These are phyloP conservation scores for Triplophysa siluroides DNA, from an alignment of 2,113 vertebrate species.

Conservation along the genomic window DNA sequence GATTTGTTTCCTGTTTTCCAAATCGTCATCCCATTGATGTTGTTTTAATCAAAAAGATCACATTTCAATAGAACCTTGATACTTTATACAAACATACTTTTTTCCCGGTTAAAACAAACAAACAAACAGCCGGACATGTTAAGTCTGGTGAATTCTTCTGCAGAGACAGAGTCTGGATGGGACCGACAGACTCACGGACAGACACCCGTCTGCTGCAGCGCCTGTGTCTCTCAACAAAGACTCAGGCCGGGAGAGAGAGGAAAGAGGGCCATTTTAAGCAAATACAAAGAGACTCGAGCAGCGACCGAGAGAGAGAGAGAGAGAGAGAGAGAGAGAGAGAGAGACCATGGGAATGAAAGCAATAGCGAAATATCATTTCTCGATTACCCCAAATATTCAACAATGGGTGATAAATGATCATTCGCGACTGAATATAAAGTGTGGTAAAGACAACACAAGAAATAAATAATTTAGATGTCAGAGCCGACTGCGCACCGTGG, in stretches of 20 bases:
- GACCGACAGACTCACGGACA: constrained; percentile 57
- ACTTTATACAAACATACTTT: no score
- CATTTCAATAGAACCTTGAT: no score
- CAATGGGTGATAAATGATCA: constrained; percentile 57
- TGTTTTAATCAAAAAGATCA: no score
- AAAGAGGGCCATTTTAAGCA: constrained; percentile 62
- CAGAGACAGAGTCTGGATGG: constrained; percentile 28
- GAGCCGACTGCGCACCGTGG: constrained; percentile 74
- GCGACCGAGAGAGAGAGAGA: constrained; percentile 1
- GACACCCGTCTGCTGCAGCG: constrained; percentile 53
- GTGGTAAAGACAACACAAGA: constrained; percentile 37
- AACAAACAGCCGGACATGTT: not conserved
- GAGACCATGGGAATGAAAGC: constrained; percentile 52
- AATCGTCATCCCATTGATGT: no score
- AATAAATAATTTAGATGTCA: constrained; percentile 67
- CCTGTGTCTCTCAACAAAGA: constrained; percentile 45
- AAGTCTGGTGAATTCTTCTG: constrained; percentile 19
- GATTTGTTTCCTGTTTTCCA: no score
- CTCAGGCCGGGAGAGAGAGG: constrained; percentile 60
- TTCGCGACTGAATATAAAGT: constrained; percentile 31
- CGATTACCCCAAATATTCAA: constrained; percentile 39
- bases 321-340: constrained; percentile 9
- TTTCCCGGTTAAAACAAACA: not conserved
- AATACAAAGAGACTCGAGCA: constrained; percentile 64
- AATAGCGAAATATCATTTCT: constrained; percentile 52